phyloP scores from a whole-genome alignment of 2,888 invertebrate genomes.

The Ischnus inquisitorius region DNA sequence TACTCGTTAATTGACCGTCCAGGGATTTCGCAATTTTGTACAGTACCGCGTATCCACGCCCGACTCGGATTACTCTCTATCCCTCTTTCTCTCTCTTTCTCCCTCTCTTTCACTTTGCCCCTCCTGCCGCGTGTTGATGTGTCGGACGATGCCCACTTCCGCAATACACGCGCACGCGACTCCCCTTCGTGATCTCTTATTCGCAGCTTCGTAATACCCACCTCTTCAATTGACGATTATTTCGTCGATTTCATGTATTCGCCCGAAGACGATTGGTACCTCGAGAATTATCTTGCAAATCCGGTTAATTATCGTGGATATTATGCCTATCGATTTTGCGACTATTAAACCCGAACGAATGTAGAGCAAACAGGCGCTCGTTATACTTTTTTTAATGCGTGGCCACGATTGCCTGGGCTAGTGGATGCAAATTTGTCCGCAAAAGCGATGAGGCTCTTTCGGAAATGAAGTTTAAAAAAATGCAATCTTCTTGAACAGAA shows the following conservation, averaged over 20 bases:
- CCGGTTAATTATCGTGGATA: too few species aligned
- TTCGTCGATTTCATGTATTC: neutral
- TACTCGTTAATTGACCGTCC: constrained; percentile 78
- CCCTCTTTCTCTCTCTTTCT: neutral
- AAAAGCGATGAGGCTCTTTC: too few species aligned
- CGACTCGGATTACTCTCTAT: constrained; percentile 64
- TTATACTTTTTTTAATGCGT: too few species aligned
- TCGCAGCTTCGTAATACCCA: neutral
- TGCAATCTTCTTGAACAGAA: too few species aligned
- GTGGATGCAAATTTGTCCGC: too few species aligned
- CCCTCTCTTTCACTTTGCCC: constrained; percentile 7
- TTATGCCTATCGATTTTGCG: too few species aligned
- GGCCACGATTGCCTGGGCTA: too few species aligned
- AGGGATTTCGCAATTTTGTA: constrained; percentile 76
- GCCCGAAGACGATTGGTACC: neutral
- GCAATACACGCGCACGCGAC: constrained; percentile 19
- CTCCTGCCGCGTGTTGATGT: constrained; percentile 21
- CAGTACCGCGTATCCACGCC: constrained; percentile 59
- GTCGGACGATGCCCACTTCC: constrained; percentile 14
- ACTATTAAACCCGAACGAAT: too few species aligned
- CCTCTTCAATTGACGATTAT: neutral
- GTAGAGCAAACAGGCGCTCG: too few species aligned
- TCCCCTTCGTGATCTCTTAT: constrained; percentile 13
- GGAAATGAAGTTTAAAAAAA: too few species aligned
- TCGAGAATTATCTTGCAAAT: neutral